Conservation (phyloP, 2,113 vertebrate genomes). For the Thalassarche chlororhynchos region DNA sequence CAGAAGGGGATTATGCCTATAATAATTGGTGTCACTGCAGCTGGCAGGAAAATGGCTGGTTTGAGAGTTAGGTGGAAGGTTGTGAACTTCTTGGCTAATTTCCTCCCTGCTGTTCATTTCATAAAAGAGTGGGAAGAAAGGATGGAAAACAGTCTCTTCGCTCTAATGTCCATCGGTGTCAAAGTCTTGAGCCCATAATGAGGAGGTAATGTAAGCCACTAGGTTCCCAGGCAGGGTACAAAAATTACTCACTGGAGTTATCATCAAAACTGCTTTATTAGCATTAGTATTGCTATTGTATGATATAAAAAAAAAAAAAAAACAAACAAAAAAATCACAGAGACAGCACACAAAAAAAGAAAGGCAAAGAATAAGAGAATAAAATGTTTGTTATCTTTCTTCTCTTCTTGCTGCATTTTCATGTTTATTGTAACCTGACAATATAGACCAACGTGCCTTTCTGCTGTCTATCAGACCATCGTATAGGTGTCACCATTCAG, state of each 20-base stretch:
- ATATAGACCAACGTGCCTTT: not conserved
- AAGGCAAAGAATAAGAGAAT: not conserved
- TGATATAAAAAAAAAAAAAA: no score
- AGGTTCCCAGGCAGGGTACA: not conserved
- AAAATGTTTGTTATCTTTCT: not conserved
- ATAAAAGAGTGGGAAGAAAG: not conserved
- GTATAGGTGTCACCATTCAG: not conserved
- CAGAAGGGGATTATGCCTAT: not conserved
- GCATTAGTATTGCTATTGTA: not conserved
- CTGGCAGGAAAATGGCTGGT: not conserved
- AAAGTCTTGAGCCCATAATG: not conserved
- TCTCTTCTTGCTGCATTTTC: not conserved
- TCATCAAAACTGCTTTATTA: not conserved
- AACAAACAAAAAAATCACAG: not conserved
- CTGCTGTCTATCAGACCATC: not conserved
- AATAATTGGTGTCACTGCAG: not conserved
- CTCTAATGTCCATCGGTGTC: not conserved
- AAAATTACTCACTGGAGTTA: not conserved
- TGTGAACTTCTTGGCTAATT: not conserved
- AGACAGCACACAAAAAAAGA: not conserved
- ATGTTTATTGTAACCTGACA: not conserved
- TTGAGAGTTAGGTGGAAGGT: not conserved
- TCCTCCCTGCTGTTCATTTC: not conserved
- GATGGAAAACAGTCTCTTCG: not conserved
- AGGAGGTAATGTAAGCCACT: not conserved